Conservation (phyloP, 2,797 vertebrate genomes). For the Falco peregrinus region DNA sequence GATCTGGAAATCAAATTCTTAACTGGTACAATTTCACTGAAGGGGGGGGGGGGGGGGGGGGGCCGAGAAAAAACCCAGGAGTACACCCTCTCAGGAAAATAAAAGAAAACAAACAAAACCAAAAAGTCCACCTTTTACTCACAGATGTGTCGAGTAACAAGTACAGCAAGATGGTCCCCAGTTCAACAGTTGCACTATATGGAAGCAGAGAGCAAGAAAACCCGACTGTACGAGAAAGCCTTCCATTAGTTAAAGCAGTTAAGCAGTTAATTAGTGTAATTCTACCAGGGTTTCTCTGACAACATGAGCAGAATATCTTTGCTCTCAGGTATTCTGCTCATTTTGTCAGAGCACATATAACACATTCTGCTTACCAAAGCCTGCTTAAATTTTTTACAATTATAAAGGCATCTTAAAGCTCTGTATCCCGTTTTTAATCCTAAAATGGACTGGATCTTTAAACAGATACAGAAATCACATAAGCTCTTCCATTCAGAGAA, state of each 20-base stretch:
- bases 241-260: neutral
- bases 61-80: neutral
- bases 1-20: neutral
- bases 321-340: neutral
- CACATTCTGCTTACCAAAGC: neutral
- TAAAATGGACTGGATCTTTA: neutral
- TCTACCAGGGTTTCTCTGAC: neutral
- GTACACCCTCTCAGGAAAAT: neutral
- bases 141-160: neutral
- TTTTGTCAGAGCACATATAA: neutral
- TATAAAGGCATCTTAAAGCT: neutral
- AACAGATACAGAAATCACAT: neutral
- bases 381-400: neutral
- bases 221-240: neutral
- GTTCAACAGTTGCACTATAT: neutral
- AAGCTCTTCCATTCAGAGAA: neutral
- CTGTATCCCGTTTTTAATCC: neutral
- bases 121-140: neutral
- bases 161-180: neutral
- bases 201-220: neutral
- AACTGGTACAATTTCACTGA: neutral
- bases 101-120: neutral
- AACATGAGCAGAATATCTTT: neutral
- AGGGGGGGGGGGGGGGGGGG: neutral
- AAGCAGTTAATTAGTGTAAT: neutral